These are phyloP conservation scores for Drosophila affinis DNA, from an alignment of 2,888 invertebrate species.

Conservation along the genomic window DNA sequence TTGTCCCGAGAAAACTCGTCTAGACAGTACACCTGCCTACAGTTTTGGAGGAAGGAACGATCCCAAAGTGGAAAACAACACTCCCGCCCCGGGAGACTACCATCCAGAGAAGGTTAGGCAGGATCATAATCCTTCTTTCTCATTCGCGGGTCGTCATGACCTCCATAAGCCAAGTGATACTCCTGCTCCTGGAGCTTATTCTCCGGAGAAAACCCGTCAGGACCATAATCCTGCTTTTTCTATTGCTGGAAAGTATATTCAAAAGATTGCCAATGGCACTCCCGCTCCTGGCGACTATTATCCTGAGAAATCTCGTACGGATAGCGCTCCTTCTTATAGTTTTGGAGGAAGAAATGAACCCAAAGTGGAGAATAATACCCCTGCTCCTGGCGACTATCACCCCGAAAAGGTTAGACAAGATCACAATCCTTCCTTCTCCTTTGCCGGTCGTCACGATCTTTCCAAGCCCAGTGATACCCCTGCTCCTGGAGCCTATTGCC, in stretches of 20 bases:
- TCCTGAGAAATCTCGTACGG: not conserved
- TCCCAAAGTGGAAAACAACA: conserved; percentile 75
- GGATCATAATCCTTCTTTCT: conserved; percentile 84
- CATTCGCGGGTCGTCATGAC: conserved; percentile 83
- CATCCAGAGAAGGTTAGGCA: conserved; percentile 84
- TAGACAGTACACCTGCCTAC: conserved; percentile 82
- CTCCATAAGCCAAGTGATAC: conserved; percentile 81
- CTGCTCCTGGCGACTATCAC: conserved; percentile 85
- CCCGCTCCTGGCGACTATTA: conserved; percentile 85
- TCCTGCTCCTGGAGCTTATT: conserved; percentile 85
- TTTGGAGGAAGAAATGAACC: conserved; percentile 17
- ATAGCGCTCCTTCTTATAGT: conserved; percentile 84
- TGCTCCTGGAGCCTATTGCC: conserved; percentile 86
- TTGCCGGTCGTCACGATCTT: conserved; percentile 88
- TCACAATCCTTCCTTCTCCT: conserved; percentile 85
- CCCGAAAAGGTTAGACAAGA: conserved; percentile 85
- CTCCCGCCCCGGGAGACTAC: conserved; percentile 85
- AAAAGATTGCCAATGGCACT: conserved; percentile 81
- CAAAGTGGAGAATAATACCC: conserved; percentile 7
- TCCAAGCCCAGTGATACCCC: conserved; percentile 87
- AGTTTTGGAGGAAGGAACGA: conserved; percentile 84
- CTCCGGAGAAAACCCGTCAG: conserved; percentile 85
- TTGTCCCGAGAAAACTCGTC: conserved; percentile 84
- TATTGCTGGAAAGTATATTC: conserved; percentile 82
- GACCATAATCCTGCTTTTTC: conserved; percentile 84